These are phyloP conservation scores for Protonibea diacanthus DNA, from an alignment of 2,797 vertebrate species.

Conservation along the genomic window DNA sequence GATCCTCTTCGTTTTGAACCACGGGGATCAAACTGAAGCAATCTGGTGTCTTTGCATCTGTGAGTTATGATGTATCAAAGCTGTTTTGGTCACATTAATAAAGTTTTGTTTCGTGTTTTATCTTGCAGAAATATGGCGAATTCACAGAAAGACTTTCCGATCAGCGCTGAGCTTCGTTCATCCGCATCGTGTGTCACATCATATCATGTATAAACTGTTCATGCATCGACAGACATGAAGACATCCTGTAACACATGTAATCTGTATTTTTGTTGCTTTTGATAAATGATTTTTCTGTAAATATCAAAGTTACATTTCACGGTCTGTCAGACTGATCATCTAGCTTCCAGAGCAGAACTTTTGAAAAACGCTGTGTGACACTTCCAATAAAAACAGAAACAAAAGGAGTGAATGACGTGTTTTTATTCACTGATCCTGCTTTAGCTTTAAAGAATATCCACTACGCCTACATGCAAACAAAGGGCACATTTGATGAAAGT, in stretches of 20 bases:
- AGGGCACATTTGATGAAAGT: too few species aligned
- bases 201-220: not conserved
- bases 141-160: not conserved
- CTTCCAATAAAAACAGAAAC: conserved; percentile 22
- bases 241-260: not conserved
- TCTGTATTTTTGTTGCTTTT: not conserved
- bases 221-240: not conserved
- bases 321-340: not conserved
- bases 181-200: not conserved
- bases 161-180: not conserved
- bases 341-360: not conserved
- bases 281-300: conserved; percentile 19
- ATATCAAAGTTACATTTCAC: conserved; percentile 4
- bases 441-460: too few species aligned
- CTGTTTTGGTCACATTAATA: not conserved
- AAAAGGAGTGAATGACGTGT: not conserved
- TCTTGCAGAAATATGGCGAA: conserved; percentile 22
- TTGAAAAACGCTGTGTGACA: not conserved
- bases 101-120: not conserved
- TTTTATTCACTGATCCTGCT: not conserved
- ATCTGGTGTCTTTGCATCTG: not conserved
- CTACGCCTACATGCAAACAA: too few species aligned
- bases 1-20: not conserved
- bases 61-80: not conserved
- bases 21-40: too few species aligned